Evolutionary conservation across 2,888 invertebrate genomes (phyloP), one percentile per base, ranked within the genome.

Genomic region (Punctoribates punctum): DNA sequence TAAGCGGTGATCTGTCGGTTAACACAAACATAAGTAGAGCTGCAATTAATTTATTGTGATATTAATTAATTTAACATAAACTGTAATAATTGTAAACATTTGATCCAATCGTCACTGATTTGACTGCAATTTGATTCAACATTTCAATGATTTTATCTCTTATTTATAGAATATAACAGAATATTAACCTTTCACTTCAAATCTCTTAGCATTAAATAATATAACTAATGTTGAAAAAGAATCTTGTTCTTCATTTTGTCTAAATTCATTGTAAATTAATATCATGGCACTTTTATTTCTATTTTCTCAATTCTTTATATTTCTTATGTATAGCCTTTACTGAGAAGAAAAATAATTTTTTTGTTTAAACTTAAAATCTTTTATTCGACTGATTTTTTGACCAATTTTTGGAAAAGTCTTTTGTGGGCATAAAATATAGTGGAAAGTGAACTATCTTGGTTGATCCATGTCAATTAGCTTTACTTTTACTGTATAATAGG

Each of bases 41-140:
- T 72, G 72, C 72, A 72, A 72, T 72, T 72, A 48, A 72, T 72
- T 72, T 72, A 72, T 72, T 72, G 72, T 72, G 72, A 72, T 72
- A 60, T 60, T 15, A 60, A 60, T 60, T 60, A 27, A 60, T 27
- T 57, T 60, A 57, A 23, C 25, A 60, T 27, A 11, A 29, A 29
- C 17, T 27, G 11, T 29, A 29, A 60, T 60, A 60, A 60, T 60
- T 60, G 60, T 60, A 38, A 72, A 72, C 72, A 72, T 72, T 72
- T 72, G 17, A 20, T 46, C 72, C 15, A 72, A 25, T 62, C 62
- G 17, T 20, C 48, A 25, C 72, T 72, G 23, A 25, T 25, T 46
- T n/a, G 15, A 23, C 29, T 60, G 60, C 60, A 60, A 60, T 29
- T 57, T 29, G 27, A 9, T 60, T 60, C 27, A 29, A 27, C 1